Percentiles rank a stretch among this genome's conserved stretches.
phyloP scores from a whole-genome alignment of 2,113 vertebrate species.

The Rhabdomys dilectus region DNA sequence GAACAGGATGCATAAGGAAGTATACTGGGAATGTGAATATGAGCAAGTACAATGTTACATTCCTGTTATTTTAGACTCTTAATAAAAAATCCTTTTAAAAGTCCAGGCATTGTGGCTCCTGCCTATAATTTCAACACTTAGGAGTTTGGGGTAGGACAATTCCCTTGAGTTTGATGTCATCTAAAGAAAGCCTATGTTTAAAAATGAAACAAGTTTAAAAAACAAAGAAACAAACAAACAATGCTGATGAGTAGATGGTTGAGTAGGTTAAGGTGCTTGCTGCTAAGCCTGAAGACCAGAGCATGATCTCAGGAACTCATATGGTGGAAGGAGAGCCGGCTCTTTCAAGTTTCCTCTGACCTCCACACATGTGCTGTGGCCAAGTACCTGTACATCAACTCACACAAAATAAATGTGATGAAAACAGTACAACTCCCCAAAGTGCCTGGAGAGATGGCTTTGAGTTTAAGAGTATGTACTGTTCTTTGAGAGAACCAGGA shows the following conservation, averaged over 20 bases:
- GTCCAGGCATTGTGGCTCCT: neutral
- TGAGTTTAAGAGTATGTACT: neutral
- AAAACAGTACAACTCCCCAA: neutral
- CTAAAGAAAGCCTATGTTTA: neutral
- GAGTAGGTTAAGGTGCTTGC: neutral
- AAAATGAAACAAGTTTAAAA: neutral
- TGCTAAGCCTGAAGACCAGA: neutral
- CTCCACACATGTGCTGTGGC: neutral
- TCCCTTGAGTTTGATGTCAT: neutral
- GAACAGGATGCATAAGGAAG: neutral
- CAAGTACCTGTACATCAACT: neutral
- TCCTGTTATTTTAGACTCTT: neutral
- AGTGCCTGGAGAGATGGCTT: neutral
- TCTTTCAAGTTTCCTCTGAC: neutral
- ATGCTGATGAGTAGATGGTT: neutral
- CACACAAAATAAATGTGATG: neutral
- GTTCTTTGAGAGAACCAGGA: neutral
- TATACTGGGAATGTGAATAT: neutral
- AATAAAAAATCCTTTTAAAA: neutral
- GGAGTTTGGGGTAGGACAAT: no score
- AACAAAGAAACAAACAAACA: neutral
- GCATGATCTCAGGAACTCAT: neutral
- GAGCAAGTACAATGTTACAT: neutral
- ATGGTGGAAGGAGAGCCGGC: neutral
- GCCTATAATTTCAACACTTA: neutral